These are phyloP conservation scores for Julus scandinavius DNA, from an alignment of 2,888 invertebrate genomes.

Conservation along the genomic window DNA sequence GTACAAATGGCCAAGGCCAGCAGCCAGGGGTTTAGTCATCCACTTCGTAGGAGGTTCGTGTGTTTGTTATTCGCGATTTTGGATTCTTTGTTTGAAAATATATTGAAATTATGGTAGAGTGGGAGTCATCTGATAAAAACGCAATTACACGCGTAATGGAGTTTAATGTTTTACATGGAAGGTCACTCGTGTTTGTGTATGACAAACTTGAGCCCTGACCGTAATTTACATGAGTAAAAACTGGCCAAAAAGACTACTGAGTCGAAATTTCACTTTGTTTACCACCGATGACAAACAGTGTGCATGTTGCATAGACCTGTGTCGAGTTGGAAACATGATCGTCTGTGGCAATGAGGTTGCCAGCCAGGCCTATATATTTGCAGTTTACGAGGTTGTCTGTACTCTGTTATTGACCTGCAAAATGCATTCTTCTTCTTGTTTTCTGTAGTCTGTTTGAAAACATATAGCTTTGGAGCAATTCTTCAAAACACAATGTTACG, in stretches of 20 bases:
- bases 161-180: not conserved
- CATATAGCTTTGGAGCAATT: too few relatives aligned
- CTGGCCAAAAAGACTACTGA: not conserved
- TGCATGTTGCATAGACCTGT: not conserved
- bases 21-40: constrained; percentile 33
- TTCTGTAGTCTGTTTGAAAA: too few relatives aligned
- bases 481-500: too few relatives aligned
- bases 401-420: constrained; percentile 3
- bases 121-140: not conserved
- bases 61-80: not conserved
- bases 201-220: constrained; percentile 20
- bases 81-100: constrained; percentile 1
- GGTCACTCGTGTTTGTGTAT: constrained; percentile 22
- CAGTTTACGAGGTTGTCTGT: constrained; percentile 11
- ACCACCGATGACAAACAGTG: not conserved
- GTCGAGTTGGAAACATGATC: constrained; percentile 2
- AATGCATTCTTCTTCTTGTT: too few relatives aligned
- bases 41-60: not conserved
- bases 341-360: constrained; percentile 12
- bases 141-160: not conserved
- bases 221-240: constrained; percentile 22
- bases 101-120: not conserved
- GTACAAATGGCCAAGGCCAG: constrained; percentile 25
- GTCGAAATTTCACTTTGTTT: constrained; percentile 19
- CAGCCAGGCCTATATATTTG: not conserved